These are phyloP conservation scores for Campoletis sonorensis DNA, from an alignment of 1,140 invertebrate species.

Conservation along the genomic window DNA sequence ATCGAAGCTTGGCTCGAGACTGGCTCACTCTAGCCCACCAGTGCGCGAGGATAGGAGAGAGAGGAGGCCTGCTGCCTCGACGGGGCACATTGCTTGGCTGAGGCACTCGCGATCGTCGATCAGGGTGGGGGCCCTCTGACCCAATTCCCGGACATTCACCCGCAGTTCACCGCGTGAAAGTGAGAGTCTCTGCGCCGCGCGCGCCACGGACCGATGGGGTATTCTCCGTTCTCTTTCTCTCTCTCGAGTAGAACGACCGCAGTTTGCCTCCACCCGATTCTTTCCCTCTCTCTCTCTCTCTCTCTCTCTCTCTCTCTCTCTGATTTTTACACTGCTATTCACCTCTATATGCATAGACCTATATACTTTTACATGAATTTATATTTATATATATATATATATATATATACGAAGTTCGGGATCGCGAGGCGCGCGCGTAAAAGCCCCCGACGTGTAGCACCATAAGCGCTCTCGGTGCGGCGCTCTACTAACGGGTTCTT, in stretches of 20 bases:
- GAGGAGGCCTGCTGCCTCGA: constrained; percentile 61
- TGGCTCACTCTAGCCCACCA: constrained; percentile 72
- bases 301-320: constrained; percentile 48
- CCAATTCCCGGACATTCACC: constrained; percentile 78
- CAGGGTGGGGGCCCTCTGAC: constrained; percentile 75
- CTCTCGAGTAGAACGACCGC: constrained; percentile 30
- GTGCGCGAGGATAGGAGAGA: constrained; percentile 63
- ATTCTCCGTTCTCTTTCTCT: constrained; percentile 49
- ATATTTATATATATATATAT: background rate
- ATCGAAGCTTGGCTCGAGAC: constrained; percentile 73
- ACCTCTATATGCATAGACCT: background rate
- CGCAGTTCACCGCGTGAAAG: constrained; percentile 77
- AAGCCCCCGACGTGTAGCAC: constrained; percentile 54
- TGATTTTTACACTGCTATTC: constrained; percentile 43
- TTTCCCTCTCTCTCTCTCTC: constrained; percentile 50
- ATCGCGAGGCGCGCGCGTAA: constrained; percentile 51
- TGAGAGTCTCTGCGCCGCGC: constrained; percentile 73
- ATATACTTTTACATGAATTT: background rate
- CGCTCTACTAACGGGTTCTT: constrained; percentile 75
- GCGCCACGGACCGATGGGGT: constrained; percentile 50
- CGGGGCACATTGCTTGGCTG: constrained; percentile 72
- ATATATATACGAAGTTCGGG: constrained; percentile 8
- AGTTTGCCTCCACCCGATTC: constrained; percentile 52
- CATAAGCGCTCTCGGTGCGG: constrained; percentile 62
- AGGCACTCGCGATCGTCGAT: constrained; percentile 54